Conservation (phyloP, 2,113 vertebrate genomes). For the Orientallactaga bullata region DNA sequence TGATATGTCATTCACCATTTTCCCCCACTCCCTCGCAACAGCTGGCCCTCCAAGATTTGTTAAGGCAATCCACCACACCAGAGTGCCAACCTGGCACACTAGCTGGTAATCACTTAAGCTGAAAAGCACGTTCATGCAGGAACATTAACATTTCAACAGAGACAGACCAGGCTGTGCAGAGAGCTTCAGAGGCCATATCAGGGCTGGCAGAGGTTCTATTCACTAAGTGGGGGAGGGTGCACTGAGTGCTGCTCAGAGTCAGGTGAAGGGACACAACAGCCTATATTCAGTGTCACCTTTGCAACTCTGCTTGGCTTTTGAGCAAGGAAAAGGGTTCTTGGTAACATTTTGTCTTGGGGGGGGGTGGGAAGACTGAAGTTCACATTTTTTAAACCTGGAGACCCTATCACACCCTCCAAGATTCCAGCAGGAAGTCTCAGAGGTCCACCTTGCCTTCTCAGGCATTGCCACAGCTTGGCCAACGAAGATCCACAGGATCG, state of each 20-base stretch:
- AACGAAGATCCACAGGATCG: accelerated
- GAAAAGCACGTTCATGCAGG: conserved; percentile 50
- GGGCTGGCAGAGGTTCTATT: not conserved
- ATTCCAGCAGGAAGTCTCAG: conserved; percentile 30
- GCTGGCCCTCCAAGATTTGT: conserved; percentile 55
- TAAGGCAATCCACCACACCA: conserved; percentile 34
- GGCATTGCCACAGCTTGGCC: not conserved
- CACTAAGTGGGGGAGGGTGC: not conserved
- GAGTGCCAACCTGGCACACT: not conserved
- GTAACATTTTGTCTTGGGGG: not conserved
- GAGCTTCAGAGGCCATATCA: not conserved
- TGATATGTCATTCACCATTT: not conserved
- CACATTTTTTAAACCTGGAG: conserved; percentile 54
- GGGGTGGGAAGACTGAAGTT: not conserved
- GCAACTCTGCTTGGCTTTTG: not conserved
- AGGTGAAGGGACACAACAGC: not conserved
- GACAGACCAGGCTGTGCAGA: not conserved
- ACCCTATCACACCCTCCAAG: not conserved
- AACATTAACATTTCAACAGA: conserved; percentile 54
- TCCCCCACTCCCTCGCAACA: not conserved
- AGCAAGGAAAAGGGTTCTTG: conserved; percentile 9
- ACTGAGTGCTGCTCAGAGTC: not conserved
- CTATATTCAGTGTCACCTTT: not conserved
- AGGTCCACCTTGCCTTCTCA: conserved; percentile 5
- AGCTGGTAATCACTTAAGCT: conserved; percentile 67